A percentile compares a stretch with the other conserved stretches of the same genome.
Conservation (phyloP, 1,140 invertebrate genomes). For the Drosophila obscura region DNA sequence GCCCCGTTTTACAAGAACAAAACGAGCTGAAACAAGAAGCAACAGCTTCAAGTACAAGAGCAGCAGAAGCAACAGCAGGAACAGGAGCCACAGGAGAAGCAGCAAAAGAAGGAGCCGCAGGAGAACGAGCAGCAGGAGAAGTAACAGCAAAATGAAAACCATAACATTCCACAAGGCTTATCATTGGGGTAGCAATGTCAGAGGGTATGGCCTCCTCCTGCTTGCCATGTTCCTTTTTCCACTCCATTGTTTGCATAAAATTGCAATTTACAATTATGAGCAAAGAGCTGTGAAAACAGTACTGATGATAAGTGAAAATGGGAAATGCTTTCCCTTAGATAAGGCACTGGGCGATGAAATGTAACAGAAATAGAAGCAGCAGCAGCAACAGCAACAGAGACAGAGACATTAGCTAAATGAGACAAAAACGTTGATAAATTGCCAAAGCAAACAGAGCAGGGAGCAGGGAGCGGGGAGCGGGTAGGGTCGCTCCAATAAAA, state of each 20-base stretch:
- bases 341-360: constrained; percentile 25
- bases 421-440: constrained; percentile 79
- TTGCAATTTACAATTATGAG: constrained; percentile 83
- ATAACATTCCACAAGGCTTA: constrained; percentile 63
- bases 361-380: constrained; percentile 22
- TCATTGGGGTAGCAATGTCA: constrained; percentile 54
- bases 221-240: constrained; percentile 1
- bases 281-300: constrained; percentile 43
- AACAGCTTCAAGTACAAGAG: constrained; percentile 66
- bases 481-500: neutral
- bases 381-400: neutral
- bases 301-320: constrained; percentile 27
- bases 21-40: constrained; percentile 45
- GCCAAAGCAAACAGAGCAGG: constrained; percentile 2
- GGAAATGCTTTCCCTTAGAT: constrained; percentile 27
- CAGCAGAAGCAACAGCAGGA: constrained; percentile 13
- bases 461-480: neutral
- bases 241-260: constrained; percentile 81
- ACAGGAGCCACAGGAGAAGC: too few species aligned
- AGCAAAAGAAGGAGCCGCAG: too few species aligned
- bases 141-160: constrained; percentile 10
- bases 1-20: constrained; percentile 66
- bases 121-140: too few species aligned
- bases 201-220: constrained; percentile 16
- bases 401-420: constrained; percentile 68